A percentile compares a stretch with the other conserved stretches of the same genome.
Conservation (phyloP, 2,113 vertebrate species). For the Platichthys stellatus region DNA sequence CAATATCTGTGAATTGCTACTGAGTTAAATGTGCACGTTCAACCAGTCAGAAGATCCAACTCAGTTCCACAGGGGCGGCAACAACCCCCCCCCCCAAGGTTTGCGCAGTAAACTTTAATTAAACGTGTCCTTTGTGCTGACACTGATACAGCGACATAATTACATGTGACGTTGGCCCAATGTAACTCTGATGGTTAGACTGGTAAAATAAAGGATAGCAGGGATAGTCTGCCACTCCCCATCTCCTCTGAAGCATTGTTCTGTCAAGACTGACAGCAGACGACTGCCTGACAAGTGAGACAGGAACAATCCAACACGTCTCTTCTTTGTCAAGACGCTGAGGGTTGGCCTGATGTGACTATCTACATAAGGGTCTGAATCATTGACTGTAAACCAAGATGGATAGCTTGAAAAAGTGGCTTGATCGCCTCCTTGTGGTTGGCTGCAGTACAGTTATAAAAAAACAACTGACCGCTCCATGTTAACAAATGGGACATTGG, state of each 20-base stretch:
- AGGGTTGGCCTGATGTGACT: not conserved
- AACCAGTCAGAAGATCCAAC: constrained; percentile 2
- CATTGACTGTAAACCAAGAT: not conserved
- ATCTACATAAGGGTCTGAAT: not conserved
- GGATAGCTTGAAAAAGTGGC: not conserved
- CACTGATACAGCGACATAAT: constrained; percentile 38
- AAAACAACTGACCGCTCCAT: no score
- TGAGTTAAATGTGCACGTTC: constrained; percentile 43
- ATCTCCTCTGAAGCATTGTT: constrained; percentile 9
- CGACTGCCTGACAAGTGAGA: constrained; percentile 12
- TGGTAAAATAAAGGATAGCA: constrained; percentile 29
- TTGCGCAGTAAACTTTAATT: constrained; percentile 46
- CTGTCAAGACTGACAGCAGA: constrained; percentile 1
- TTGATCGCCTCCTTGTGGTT: not conserved
- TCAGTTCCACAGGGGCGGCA: constrained; percentile 17
- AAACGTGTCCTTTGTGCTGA: not conserved
- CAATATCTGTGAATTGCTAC: constrained; percentile 3
- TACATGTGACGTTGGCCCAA: not conserved
- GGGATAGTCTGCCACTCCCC: not conserved
- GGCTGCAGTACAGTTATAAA: no score
- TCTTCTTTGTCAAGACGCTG: not conserved
- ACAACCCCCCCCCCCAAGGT: constrained; percentile 8
- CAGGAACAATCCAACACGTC: constrained; percentile 32
- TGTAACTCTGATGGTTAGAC: not conserved
- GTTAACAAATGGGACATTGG: no score